Evolutionary conservation across 1,140 invertebrate species (phyloP).

Genomic region (Stegodyphus mimosarum): DNA sequence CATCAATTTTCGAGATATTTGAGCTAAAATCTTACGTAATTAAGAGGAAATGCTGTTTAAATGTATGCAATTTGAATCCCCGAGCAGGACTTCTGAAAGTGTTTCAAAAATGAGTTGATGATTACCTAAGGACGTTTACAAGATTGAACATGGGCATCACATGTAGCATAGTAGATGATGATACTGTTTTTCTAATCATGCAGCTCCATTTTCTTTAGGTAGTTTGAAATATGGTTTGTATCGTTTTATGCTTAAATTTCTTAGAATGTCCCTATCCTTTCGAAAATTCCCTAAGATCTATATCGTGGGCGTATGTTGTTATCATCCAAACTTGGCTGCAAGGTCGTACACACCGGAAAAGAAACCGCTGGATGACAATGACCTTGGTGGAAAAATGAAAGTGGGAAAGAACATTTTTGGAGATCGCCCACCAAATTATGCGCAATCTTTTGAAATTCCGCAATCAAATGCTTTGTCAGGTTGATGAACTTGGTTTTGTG

Average conservation of each 20-base stretch:
- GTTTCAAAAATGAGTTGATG: too few species aligned
- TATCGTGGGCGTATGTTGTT: constrained; percentile 29
- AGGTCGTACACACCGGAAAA: constrained; percentile 52
- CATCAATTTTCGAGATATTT: too few species aligned
- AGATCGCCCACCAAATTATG: constrained; percentile 22
- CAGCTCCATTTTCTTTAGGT: too few species aligned
- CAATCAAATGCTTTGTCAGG: neutral
- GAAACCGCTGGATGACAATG: constrained; percentile 40
- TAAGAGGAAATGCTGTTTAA: too few species aligned
- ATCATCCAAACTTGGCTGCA: constrained; percentile 11
- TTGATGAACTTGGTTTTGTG: constrained; percentile 4
- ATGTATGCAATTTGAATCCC: too few species aligned
- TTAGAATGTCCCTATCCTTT: neutral
- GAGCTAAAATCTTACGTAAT: too few species aligned
- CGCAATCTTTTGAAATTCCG: neutral
- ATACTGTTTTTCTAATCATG: too few species aligned
- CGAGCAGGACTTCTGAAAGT: too few species aligned
- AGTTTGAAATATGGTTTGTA: too few species aligned
- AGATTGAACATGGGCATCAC: too few species aligned
- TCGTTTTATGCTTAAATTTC: neutral
- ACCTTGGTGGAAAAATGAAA: constrained; percentile 34
- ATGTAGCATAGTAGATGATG: too few species aligned
- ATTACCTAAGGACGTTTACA: too few species aligned
- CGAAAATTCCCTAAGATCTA: neutral
- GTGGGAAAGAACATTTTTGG: neutral